Percentiles rank a stretch among this genome's conserved stretches.
Evolutionary conservation across 2,797 vertebrate species (phyloP).

Genomic region (Mycteria americana): DNA sequence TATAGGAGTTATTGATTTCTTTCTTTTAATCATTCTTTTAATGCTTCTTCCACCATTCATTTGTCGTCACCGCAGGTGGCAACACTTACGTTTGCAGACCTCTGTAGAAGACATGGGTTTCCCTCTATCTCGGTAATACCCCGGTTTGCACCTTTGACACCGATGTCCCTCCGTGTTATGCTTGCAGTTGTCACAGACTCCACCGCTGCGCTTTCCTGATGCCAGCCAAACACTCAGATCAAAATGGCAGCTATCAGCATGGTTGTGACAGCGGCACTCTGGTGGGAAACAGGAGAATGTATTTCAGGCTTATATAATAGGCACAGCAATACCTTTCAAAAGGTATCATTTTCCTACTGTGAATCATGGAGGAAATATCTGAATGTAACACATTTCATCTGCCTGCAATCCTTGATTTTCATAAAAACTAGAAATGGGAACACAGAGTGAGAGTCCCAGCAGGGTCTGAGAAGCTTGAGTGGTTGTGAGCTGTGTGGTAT

Average conservation of each 20-base stretch:
- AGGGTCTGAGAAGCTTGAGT: not conserved
- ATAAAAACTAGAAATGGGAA: not conserved
- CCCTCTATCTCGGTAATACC: constrained; percentile 79
- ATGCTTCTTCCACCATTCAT: not conserved
- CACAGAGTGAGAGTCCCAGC: not conserved
- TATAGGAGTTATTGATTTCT: not conserved
- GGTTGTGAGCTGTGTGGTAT: not conserved
- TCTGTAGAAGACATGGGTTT: constrained; percentile 77
- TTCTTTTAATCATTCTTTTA: not conserved
- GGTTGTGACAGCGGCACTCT: constrained; percentile 88
- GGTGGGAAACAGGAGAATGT: not conserved
- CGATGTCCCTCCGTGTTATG: constrained; percentile 85
- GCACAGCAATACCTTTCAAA: not conserved
- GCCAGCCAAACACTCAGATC: constrained; percentile 81
- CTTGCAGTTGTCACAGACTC: constrained; percentile 82
- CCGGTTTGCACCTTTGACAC: constrained; percentile 85
- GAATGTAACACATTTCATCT: not conserved
- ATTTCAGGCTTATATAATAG: not conserved
- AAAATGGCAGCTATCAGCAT: constrained; percentile 85
- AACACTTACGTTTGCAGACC: constrained; percentile 83
- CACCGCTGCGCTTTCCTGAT: constrained; percentile 80
- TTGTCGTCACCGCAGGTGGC: fast-evolving
- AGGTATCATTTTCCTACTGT: not conserved
- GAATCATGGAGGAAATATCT: not conserved
- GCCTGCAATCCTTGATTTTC: not conserved